Base-by-base conservation (phyloP, 2,797 vertebrate genomes). In the Sebastes diaconus region DNA sequence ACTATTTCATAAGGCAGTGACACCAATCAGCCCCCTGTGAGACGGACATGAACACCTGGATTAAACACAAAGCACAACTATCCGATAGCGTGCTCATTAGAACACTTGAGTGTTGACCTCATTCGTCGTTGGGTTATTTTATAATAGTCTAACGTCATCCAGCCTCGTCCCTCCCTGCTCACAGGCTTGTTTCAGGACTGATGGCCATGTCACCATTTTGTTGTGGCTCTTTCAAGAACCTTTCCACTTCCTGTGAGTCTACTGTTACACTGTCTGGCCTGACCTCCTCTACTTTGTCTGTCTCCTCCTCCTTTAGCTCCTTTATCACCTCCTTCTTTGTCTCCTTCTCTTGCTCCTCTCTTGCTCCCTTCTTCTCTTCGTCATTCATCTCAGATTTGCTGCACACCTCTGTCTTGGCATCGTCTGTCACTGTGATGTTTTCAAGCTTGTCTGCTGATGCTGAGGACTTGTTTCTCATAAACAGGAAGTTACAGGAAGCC, bases 401-500 rank as follows among this genome's bases (percentile, higher is more conserved):
- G 92, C 93, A 85, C n/a, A 1, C 91, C 24, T 94, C 95, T 34
- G 84, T 90, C 79, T 93, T 92, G 4, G 90, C 72, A 0, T 88
- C 76, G 0, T 84, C 79, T 4, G 84, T 84, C 27, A 84, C 88
- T 20, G 87, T 24, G 52, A 80, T 22, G 20, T 36, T 88, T 71
- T 77, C 95, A 22, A 92, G 94, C 83, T 90, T 94, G 12, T 92
- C 87, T 3, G 91, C 91, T 1, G 91, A 67, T 8, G 87, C 87
- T 30, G 92, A 73, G 0, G 92, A 2, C 74, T 94, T 94, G 75
- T 79, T 96, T 88, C 90, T 93, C 74, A 98, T 96, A 77, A 96
- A 99, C 83, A 97, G 94, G 83, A 96, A 91, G 87, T 97, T 98
- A 81, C 97, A 97, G 58, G 95, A 60, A 66, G 92, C 93, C 87